Evolutionary conservation across 2,888 invertebrate genomes (phyloP), one percentile per base, ranked within the genome.

Genomic region (Apantesis nais): DNA sequence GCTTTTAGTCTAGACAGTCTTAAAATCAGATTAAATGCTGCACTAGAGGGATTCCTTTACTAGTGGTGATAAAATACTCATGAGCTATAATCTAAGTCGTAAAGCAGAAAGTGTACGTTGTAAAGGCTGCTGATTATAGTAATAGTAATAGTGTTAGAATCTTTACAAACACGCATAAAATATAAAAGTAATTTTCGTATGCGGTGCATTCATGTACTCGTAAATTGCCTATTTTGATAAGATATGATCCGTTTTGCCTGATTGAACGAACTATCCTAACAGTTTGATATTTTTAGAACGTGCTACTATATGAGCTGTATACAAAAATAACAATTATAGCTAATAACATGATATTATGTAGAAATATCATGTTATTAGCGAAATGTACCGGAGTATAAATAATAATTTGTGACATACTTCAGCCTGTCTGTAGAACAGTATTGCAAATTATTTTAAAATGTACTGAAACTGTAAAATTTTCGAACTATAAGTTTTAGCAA

Each of bases 21-120:
- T 58, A 64, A 60, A 64, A 64, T 60, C 37, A 44, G 69, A 64
- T 69, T 69, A 69, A 58, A 52, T 68, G 52, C 39, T 25, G 52
- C 48, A 29, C 29, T 48, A 64, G 64, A 29, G 66, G 58, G 39
- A 29, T 22, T 68, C 25, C 44, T 44, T 25, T 41, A 62, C 19
- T 25, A 61, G 0, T 48, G 48, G 48, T 48, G 60, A 69, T 65
- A 69, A 61, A 60, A 64, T 66, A 66, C 39, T 58, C 66, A 58
- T 58, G 25, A 44, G 31, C 37, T 9, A 25, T 39, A 58, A 29
- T 60, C 9, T 62, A 5, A 48, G 31, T 37, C 19, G 34, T 68
- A 58, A 62, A 34, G 9, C 22, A 31, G 31, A 22, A 19, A 34
- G 64, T 31, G 5, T 48, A 64, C 44, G 11, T 2, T 64, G 31